Conservation (phyloP, 2,113 vertebrate species). For the Bubo bubo region DNA sequence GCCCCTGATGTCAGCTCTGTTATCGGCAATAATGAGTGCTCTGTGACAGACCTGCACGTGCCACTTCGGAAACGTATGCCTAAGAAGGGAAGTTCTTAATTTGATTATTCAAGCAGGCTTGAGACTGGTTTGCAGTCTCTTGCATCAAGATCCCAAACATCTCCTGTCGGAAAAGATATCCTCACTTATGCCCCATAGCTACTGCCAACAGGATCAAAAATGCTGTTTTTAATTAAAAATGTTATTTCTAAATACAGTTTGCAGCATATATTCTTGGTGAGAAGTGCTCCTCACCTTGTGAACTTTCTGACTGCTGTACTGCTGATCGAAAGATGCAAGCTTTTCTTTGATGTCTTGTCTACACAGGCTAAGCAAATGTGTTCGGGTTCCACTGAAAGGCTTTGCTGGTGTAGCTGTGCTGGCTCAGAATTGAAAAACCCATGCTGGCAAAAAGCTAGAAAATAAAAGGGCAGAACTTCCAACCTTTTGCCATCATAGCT, state of each 20-base stretch:
- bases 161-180: conserved; percentile 62
- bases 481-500: not conserved
- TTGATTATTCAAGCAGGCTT: conserved; percentile 66
- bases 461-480: not conserved
- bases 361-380: not conserved
- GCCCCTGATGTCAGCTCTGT: conserved; percentile 31
- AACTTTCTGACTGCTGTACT: conserved; percentile 39
- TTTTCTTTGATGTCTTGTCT: not conserved
- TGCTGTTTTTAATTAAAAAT: conserved; percentile 71
- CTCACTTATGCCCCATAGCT: conserved; percentile 66
- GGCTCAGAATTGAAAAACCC: not conserved
- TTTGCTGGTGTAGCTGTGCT: not conserved
- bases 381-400: not conserved
- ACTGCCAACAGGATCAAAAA: conserved; percentile 70
- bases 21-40: conserved; percentile 23
- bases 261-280: conserved; percentile 55
- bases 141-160: conserved; percentile 54
- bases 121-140: conserved; percentile 66
- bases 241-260: conserved; percentile 64
- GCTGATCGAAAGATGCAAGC: conserved; percentile 7
- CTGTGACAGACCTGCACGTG: conserved; percentile 8
- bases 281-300: conserved; percentile 53
- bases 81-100: conserved; percentile 60
- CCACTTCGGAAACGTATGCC: conserved; percentile 23
- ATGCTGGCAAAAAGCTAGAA: not conserved